phyloP scores from a whole-genome alignment of 2,113 vertebrate species.

The Elgaria multicarinata region DNA sequence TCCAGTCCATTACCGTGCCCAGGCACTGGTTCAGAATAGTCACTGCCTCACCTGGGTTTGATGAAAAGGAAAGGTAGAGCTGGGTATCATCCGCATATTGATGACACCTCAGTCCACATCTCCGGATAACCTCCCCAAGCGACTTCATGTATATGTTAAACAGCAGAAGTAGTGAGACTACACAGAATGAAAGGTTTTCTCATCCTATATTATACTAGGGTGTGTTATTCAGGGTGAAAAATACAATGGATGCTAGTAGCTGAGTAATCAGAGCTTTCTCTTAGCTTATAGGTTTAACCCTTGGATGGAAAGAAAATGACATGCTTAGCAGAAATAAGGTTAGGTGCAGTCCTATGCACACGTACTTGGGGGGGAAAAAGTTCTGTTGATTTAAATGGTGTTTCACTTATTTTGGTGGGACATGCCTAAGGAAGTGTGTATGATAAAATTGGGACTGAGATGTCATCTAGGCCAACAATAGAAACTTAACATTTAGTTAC shows the following conservation, averaged over 20 bases:
- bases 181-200: neutral
- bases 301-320: neutral
- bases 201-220: neutral
- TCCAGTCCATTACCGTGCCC: too few species aligned
- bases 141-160: too few species aligned
- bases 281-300: neutral
- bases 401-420: neutral
- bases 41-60: too few species aligned
- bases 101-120: too few species aligned
- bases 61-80: too few species aligned
- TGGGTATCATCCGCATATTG: too few species aligned
- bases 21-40: too few species aligned
- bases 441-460: neutral
- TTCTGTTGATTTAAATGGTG: neutral
- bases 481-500: neutral
- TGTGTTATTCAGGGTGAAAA: neutral
- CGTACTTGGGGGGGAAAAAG: too few species aligned
- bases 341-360: neutral
- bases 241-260: neutral
- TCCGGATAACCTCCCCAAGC: too few species aligned
- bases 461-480: neutral
- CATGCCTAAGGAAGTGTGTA: neutral
- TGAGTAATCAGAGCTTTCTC: neutral
- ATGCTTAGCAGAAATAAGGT: neutral
- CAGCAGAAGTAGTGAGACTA: too few species aligned